Percentiles rank a stretch among this genome's conserved stretches.
These are phyloP conservation scores for Babyrousa celebensis DNA, from an alignment of 2,797 vertebrate species.

Conservation along the genomic window DNA sequence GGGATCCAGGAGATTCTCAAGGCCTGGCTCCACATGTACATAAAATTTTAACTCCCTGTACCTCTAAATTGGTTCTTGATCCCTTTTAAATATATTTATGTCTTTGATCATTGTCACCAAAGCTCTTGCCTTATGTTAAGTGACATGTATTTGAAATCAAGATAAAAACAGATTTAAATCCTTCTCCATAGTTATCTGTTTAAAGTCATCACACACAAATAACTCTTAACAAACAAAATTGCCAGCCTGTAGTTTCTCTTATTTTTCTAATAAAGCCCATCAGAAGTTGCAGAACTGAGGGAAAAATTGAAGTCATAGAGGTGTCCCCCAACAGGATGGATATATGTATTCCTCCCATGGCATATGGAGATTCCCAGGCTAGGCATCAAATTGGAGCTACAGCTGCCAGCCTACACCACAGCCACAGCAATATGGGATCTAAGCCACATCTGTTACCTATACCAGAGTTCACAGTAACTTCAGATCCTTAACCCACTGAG, in stretches of 20 bases:
- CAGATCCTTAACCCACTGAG: no score
- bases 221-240: background rate
- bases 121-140: slow-evolving; percentile 12
- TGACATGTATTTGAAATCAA: slow-evolving; percentile 4
- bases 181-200: background rate
- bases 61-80: slow-evolving; percentile 16
- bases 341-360: background rate
- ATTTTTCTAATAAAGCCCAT: background rate
- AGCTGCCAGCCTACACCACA: no score
- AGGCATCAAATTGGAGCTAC: no score
- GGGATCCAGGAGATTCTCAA: background rate
- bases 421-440: no score
- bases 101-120: slow-evolving; percentile 15
- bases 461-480: no score
- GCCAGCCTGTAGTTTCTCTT: background rate
- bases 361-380: no score
- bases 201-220: background rate
- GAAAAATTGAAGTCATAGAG: background rate
- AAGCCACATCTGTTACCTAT: no score
- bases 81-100: slow-evolving; percentile 25
- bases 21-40: background rate
- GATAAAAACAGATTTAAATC: background rate
- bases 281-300: background rate
- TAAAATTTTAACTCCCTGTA: background rate
- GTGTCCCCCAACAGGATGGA: background rate